Base-by-base conservation (phyloP, 2,797 vertebrate species). In the Scolopax rusticola region DNA sequence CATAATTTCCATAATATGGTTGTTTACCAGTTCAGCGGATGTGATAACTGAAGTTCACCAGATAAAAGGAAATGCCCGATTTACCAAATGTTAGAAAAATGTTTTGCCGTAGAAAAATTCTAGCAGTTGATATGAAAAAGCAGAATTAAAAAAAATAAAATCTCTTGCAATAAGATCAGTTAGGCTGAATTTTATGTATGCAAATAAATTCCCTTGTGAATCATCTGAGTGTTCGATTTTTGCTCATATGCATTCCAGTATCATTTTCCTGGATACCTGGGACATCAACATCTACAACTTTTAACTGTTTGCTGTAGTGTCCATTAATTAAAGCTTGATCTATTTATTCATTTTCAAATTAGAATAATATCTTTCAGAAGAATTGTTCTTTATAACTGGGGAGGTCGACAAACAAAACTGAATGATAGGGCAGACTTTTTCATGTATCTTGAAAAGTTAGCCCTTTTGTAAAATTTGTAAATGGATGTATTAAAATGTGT, bases 201-300 rank as follows among this genome's bases (percentile, higher is more conserved):
- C 20, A 75, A 47, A 84, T 75, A 12, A 21, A 15, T 70, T 85
- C 63, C 12, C 19, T 8, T 24, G 3, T 71, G 33, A 75, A 32
- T 17, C 60, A 10, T 71, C 23, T 25, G 38, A 17, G 33, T 7
- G 1, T 75, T 7, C 0, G 0, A 2, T 27, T 51, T 61, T 73
- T 68, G 11, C 24, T 61, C 7, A 30, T 2, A 0, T 74, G 45
- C 7, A 32, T 9, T 68, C 80, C 8, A 50, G 32, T 32, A 21
- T 25, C 20, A 19, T 41, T 88, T 89, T 65, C 70, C 11, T 17
- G 67, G 50, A 73, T 32, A 63, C 24, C 9, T 50, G 12, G 23
- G n/a, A 75, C 10, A 5, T 47, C 57, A 68, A 30, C 6, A 14
- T 75, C 13, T 15, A 19, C 15, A 47, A 8, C 23, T 78, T 88